A percentile compares a stretch with the other conserved stretches of the same genome.
phyloP scores from a whole-genome alignment of 2,113 vertebrate species.

The Lethenteron camtschaticum region DNA sequence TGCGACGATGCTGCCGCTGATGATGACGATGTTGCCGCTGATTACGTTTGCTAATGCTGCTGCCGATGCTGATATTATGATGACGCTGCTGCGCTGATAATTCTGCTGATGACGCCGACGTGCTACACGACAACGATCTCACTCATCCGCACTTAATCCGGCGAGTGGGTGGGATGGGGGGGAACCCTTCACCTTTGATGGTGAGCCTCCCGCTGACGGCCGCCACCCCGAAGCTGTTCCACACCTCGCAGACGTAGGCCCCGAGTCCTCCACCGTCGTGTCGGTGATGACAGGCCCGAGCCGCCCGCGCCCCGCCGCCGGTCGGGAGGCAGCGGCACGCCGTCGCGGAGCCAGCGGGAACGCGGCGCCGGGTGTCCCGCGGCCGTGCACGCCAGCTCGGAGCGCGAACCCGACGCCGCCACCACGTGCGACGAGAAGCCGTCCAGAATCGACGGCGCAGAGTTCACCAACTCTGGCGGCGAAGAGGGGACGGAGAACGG shows the following conservation, averaged over 20 bases:
- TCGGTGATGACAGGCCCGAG: slow-evolving; percentile 68
- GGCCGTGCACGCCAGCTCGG: slow-evolving; percentile 77
- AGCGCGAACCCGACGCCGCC: slow-evolving; percentile 33
- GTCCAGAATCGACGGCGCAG: slow-evolving; percentile 68
- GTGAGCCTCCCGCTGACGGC: slow-evolving; percentile 74
- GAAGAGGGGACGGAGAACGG: too few species aligned
- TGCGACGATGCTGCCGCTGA: too few species aligned
- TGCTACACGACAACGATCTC: too few species aligned
- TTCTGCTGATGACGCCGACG: too few species aligned
- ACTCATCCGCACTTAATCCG: not conserved
- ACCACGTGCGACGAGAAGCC: slow-evolving; percentile 76
- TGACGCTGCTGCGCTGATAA: too few species aligned
- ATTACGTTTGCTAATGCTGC: too few species aligned
- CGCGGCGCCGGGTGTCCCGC: slow-evolving; percentile 81
- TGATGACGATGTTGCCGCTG: too few species aligned
- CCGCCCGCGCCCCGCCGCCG: slow-evolving; percentile 64
- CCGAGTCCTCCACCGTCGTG: slow-evolving; percentile 62
- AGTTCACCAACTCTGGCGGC: slow-evolving; percentile 53
- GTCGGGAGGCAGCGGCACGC: slow-evolving; percentile 58
- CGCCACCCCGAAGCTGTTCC: slow-evolving; percentile 85
- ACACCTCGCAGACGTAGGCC: slow-evolving; percentile 90
- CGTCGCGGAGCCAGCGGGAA: slow-evolving; percentile 79
- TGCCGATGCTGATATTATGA: too few species aligned
- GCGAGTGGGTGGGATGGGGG: not conserved
- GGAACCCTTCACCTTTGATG: slow-evolving; percentile 53